Evolutionary conservation across 2,888 invertebrate genomes (phyloP).

Genomic region (Trissoscelio sp.): DNA sequence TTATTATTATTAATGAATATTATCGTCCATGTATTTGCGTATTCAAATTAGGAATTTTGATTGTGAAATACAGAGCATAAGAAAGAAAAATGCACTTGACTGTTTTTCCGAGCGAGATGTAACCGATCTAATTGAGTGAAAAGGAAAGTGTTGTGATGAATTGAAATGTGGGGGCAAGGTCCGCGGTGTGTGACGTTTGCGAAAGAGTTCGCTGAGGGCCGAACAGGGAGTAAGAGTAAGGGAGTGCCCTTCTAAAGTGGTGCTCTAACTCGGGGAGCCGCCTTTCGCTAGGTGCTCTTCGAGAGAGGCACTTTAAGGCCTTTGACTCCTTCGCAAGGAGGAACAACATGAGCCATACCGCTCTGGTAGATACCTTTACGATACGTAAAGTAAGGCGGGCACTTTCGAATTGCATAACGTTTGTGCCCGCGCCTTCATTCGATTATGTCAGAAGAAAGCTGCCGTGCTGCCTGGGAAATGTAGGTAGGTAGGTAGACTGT

Average conservation of each 20-base stretch:
- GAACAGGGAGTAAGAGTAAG: constrained; percentile 52
- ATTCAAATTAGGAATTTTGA: too few relatives aligned
- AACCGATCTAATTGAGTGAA: constrained; percentile 41
- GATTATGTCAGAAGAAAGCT: constrained; percentile 84
- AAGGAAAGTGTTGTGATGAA: constrained; percentile 48
- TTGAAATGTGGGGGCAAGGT: constrained; percentile 17
- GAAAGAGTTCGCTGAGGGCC: constrained; percentile 52
- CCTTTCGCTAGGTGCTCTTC: constrained; percentile 69
- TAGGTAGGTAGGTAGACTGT: constrained; percentile 72
- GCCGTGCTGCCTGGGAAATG: constrained; percentile 80
- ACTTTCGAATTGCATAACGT: constrained; percentile 83
- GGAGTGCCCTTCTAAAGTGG: constrained; percentile 73
- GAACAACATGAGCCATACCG: constrained; percentile 67
- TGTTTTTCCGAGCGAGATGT: constrained; percentile 26
- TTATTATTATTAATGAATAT: too few relatives aligned
- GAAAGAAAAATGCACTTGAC: constrained; percentile 42
- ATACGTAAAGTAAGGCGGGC: constrained; percentile 83
- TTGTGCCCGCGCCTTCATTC: constrained; percentile 82
- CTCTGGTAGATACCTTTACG: constrained; percentile 70
- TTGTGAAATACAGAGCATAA: too few relatives aligned
- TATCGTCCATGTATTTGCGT: too few relatives aligned
- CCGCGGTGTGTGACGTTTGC: constrained; percentile 43
- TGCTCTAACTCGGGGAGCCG: constrained; percentile 52
- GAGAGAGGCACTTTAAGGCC: constrained; percentile 68
- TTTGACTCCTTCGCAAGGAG: constrained; percentile 70